Conservation (phyloP, 2,888 invertebrate species). For the Eupithecia dodoneata region DNA sequence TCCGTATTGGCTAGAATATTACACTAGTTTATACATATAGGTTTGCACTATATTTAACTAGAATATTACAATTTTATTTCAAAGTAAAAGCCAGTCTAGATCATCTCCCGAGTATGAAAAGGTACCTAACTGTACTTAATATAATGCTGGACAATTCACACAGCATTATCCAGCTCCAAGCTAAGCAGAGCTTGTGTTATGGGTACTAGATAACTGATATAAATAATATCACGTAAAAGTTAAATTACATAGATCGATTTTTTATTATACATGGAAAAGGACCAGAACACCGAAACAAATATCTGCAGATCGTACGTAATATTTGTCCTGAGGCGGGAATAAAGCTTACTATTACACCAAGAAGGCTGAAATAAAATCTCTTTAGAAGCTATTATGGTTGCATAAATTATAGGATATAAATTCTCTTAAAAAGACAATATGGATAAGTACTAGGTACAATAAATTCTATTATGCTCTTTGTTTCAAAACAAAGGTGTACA, state of each 20-base stretch:
- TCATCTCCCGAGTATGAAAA: background rate
- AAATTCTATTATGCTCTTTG: constrained; percentile 38
- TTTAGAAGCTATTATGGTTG: background rate
- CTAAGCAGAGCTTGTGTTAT: no score
- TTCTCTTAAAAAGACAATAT: constrained; percentile 26
- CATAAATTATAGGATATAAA: constrained; percentile 4
- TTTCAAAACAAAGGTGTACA: constrained; percentile 41
- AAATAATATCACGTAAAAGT: no score
- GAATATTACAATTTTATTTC: background rate
- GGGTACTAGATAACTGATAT: no score
- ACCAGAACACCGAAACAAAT: no score
- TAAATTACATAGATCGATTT: no score
- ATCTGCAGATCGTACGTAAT: no score
- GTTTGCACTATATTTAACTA: background rate
- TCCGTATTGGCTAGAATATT: background rate
- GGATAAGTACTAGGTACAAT: constrained; percentile 3
- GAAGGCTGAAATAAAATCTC: background rate
- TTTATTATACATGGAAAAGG: no score
- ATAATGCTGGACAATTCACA: no score
- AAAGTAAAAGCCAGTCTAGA: no score
- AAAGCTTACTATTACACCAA: background rate
- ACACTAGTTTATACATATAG: no score
- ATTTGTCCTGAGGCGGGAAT: no score
- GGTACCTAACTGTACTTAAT: background rate
- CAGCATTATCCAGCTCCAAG: no score